phyloP scores from a whole-genome alignment of 2,888 invertebrate species.

The Mythimna loreyi region DNA sequence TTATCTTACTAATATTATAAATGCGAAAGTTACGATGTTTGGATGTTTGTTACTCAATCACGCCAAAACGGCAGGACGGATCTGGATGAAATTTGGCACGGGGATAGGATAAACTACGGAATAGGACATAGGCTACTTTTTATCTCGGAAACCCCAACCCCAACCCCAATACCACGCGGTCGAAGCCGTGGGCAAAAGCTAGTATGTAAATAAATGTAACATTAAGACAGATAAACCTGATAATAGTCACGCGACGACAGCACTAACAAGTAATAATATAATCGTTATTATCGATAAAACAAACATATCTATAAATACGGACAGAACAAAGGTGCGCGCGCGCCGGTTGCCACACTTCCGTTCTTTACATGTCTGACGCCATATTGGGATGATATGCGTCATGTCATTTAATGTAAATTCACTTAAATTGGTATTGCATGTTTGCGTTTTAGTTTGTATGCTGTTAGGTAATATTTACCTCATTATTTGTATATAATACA shows the following conservation, averaged over 20 bases:
- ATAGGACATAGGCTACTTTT: too few relatives aligned
- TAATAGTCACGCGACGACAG: constrained; percentile 21
- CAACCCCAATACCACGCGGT: too few relatives aligned
- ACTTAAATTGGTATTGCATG: constrained; percentile 25
- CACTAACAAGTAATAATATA: constrained; percentile 41
- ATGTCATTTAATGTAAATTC: constrained; percentile 32
- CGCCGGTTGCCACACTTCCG: constrained; percentile 47
- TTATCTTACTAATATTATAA: too few relatives aligned
- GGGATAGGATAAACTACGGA: too few relatives aligned
- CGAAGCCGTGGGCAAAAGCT: too few relatives aligned
- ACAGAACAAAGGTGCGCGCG: constrained; percentile 42
- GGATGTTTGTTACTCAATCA: too few relatives aligned
- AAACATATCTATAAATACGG: constrained; percentile 31
- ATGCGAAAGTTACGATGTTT: too few relatives aligned
- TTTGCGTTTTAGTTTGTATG: constrained; percentile 8
- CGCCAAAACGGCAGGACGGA: too few relatives aligned
- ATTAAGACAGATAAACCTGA: constrained; percentile 25
- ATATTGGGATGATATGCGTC: constrained; percentile 31
- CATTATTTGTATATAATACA: too few relatives aligned
- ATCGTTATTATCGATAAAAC: constrained; percentile 44
- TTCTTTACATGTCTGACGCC: constrained; percentile 25
- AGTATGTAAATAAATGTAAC: too few relatives aligned
- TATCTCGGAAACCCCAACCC: too few relatives aligned
- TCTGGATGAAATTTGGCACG: too few relatives aligned
- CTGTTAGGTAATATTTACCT: constrained; percentile 7